Conservation (phyloP, 2,113 vertebrate species). For the Athene cunicularia region DNA sequence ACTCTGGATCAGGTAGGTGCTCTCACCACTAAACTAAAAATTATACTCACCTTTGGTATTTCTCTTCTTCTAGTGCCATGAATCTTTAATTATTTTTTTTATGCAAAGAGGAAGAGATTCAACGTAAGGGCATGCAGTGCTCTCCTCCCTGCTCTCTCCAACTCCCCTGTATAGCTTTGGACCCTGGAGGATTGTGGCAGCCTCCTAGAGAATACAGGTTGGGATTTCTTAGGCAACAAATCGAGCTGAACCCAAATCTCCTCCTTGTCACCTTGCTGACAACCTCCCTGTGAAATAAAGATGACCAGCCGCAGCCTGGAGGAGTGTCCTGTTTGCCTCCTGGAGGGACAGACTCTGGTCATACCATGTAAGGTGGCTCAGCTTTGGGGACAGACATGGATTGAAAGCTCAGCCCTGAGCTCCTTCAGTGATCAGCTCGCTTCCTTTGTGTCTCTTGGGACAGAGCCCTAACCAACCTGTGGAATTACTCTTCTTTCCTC, state of each 20-base stretch:
- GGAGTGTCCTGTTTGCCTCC: background rate
- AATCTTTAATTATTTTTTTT: slow-evolving; percentile 20
- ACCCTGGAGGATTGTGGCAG: background rate
- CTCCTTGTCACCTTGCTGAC: background rate
- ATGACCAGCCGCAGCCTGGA: background rate
- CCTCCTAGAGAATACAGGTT: background rate
- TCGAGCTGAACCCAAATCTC: background rate
- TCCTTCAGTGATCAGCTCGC: background rate
- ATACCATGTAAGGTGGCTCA: background rate
- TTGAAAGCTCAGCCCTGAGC: background rate
- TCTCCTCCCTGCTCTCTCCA: background rate
- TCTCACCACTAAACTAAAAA: background rate
- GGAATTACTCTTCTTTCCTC: background rate
- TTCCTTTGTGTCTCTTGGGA: background rate
- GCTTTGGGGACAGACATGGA: background rate
- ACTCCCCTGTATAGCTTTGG: background rate
- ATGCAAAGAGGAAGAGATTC: background rate
- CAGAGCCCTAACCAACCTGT: background rate
- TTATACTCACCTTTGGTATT: background rate
- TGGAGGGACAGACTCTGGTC: background rate
- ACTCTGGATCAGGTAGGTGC: background rate
- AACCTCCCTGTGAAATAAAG: background rate
- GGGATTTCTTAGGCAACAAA: background rate
- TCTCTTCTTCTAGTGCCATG: background rate
- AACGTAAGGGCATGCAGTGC: background rate